Evolutionary conservation across 2,888 invertebrate genomes (phyloP).

Genomic region (Sesamia inferens): DNA sequence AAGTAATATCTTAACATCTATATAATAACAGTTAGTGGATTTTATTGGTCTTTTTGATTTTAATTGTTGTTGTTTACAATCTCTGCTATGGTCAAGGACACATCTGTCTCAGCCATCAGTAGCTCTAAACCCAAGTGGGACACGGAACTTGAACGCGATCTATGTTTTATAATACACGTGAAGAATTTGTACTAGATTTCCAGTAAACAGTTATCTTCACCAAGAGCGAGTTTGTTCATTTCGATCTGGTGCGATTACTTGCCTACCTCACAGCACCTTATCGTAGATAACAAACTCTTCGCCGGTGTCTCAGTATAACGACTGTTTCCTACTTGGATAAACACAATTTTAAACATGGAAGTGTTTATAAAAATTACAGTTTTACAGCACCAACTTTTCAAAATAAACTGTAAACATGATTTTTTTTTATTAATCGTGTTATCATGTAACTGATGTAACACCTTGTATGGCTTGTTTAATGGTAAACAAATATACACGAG

Average conservation of each 20-base stretch:
- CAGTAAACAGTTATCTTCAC: slow-evolving; percentile 58
- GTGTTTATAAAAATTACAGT: background rate
- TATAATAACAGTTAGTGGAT: slow-evolving; percentile 20
- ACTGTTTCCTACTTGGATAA: slow-evolving; percentile 10
- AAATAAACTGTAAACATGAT: slow-evolving; percentile 13
- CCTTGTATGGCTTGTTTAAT: slow-evolving; percentile 17
- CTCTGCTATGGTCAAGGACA: slow-evolving; percentile 38
- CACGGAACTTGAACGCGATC: slow-evolving; percentile 33
- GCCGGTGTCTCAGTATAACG: slow-evolving; percentile 39
- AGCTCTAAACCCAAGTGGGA: slow-evolving; percentile 15
- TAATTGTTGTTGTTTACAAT: slow-evolving; percentile 12
- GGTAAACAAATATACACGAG: slow-evolving; percentile 23
- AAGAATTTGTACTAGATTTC: slow-evolving; percentile 52
- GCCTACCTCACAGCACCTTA: slow-evolving; percentile 50
- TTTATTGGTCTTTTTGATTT: slow-evolving; percentile 7
- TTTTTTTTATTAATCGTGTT: slow-evolving; percentile 7
- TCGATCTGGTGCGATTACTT: slow-evolving; percentile 54
- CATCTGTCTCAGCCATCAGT: background rate
- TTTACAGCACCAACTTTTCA: background rate
- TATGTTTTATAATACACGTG: slow-evolving; percentile 30
- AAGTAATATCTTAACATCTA: slow-evolving; percentile 19
- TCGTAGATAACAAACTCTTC: slow-evolving; percentile 57
- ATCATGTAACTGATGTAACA: slow-evolving; percentile 54
- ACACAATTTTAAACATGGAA: background rate
- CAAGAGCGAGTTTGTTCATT: slow-evolving; percentile 39